Evolutionary conservation across 1,140 invertebrate genomes (phyloP), one percentile per base, ranked within the genome.

Genomic region (Xylocopa sonorina): DNA sequence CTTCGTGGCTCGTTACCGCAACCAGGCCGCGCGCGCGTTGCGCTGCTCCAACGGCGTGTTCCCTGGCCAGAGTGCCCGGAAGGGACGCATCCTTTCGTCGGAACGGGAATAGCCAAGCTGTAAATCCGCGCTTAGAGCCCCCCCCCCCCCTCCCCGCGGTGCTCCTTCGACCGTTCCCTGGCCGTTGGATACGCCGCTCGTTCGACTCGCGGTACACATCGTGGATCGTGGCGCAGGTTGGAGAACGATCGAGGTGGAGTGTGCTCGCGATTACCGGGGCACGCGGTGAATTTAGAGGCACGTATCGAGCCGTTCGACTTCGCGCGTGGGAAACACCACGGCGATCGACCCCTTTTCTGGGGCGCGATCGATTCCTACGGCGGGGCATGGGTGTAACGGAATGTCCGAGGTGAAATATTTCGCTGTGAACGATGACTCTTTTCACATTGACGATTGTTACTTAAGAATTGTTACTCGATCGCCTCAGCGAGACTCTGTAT

Each of bases 331-430:
- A 77, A 77, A 77, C 75, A 41, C 43, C 12, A 53, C 68, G 32
- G 41, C 32, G n/a, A n/a, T n/a, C 32, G 72, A 67, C 38, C 60
- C 60, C 12, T 27, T 32, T 48, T 12, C 48, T n/a, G n/a, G n/a
- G n/a, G 7, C 41, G 24, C 21, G 50, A 57, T 55, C 51, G 63
- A 67, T 76, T 66, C 24, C 46, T 57, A 18, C 57, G 5, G 2
- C 2, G 21, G 34, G 41, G 66, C 32, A 69, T 34, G 29, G 75
- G 66, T 78, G 75, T 78, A 77, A 77, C 75, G 75, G 75, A 78
- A 78, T 78, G 24, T 21, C 21, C 43, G 12, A 53, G 43, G 66
- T 71, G 66, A 71, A 78, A 78, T 60, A 60, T 71, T 77, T 69
- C 43, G 55, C 34, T n/a, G n/a, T n/a, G n/a, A n/a, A n/a, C n/a